Percentiles rank a stretch among this genome's conserved stretches.
Conservation (phyloP, 2,797 vertebrate genomes). For the Typhlichthys eigenmanni region DNA sequence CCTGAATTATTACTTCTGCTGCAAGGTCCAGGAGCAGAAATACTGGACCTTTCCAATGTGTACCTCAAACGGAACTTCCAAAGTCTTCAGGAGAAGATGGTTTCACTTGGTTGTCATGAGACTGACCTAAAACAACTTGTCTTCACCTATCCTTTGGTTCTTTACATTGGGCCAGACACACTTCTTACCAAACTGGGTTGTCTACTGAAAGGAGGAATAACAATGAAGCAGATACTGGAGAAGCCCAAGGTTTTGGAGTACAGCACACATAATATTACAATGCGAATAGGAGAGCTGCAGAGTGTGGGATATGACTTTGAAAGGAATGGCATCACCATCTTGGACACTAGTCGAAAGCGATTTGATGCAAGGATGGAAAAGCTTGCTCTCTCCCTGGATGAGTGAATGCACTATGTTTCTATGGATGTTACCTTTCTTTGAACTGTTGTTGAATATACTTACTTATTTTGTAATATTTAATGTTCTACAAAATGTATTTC, state of each 20-base stretch:
- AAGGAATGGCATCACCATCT: constrained; percentile 68
- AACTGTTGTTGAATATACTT: no score
- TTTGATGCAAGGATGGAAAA: constrained; percentile 75
- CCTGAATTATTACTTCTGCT: constrained; percentile 71
- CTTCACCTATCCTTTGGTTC: constrained; percentile 57
- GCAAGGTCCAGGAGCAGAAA: constrained; percentile 62
- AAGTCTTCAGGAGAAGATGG: constrained; percentile 67
- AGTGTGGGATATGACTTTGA: constrained; percentile 75
- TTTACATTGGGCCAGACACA: constrained; percentile 70
- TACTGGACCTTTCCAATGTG: constrained; percentile 79
- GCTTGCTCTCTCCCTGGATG: constrained; percentile 31
- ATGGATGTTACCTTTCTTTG: no score
- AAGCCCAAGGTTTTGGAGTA: constrained; percentile 77
- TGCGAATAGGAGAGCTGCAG: constrained; percentile 66
- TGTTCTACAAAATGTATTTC: no score
- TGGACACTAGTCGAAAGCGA: constrained; percentile 73
- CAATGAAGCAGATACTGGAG: constrained; percentile 67
- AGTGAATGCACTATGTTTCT: constrained; percentile 12
- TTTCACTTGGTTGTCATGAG: constrained; percentile 58
- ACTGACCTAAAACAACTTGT: constrained; percentile 66
- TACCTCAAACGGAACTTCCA: constrained; percentile 73
- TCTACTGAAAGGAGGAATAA: constrained; percentile 73
- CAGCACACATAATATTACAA: constrained; percentile 71
- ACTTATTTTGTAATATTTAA: no score
- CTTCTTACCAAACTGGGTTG: constrained; percentile 78